These are phyloP conservation scores for Chalcis sispes DNA, from an alignment of 2,888 invertebrate genomes.

Conservation along the genomic window DNA sequence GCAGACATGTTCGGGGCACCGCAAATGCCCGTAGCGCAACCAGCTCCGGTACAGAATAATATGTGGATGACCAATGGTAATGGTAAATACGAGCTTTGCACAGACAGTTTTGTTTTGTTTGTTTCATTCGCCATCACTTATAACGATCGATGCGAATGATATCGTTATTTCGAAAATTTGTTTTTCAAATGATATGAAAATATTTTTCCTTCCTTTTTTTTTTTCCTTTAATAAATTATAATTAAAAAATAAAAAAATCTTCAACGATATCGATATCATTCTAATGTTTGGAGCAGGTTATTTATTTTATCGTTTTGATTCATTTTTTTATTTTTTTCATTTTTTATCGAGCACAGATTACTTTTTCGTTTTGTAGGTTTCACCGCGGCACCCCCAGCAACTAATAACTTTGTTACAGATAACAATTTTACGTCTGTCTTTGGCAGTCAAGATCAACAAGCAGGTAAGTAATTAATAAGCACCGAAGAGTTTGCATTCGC, in stretches of 20 bases:
- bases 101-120: constrained; percentile 52
- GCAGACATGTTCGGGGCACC: constrained; percentile 86
- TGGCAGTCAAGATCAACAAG: constrained; percentile 79
- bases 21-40: constrained; percentile 65
- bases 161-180: constrained; percentile 34
- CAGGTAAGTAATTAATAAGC: constrained; percentile 73
- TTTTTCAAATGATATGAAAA: constrained; percentile 24
- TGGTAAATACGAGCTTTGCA: constrained; percentile 70
- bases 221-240: neutral
- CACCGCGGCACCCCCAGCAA: constrained; percentile 73
- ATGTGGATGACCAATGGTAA: constrained; percentile 80
- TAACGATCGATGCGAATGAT: constrained; percentile 9
- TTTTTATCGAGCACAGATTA: constrained; percentile 54
- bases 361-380: constrained; percentile 74
- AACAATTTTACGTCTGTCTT: constrained; percentile 93
- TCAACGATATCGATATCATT: constrained; percentile 17
- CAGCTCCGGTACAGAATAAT: constrained; percentile 72
- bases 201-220: constrained; percentile 1
- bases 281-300: constrained; percentile 13
- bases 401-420: constrained; percentile 87
- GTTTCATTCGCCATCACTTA: constrained; percentile 28
- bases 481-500: constrained; percentile 20
- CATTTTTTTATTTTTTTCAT: constrained; percentile 45
- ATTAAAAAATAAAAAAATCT: too few relatives aligned
- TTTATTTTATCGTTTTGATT: constrained; percentile 19